Conservation (phyloP, 1,140 invertebrate genomes). For the Leucophenga varia region DNA sequence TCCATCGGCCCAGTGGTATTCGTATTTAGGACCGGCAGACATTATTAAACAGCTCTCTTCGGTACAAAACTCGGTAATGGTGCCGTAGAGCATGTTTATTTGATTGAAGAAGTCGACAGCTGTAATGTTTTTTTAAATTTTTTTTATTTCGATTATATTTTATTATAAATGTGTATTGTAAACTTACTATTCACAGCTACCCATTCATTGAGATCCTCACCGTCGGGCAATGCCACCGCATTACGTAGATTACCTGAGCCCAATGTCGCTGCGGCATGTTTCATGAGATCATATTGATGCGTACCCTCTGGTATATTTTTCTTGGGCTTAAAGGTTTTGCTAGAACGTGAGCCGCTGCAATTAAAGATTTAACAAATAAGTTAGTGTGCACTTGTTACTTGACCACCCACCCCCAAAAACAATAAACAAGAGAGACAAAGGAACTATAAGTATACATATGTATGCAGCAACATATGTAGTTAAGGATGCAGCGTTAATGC, state of each 20-base stretch:
- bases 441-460: no score
- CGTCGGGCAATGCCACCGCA: constrained; percentile 96
- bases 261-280: constrained; percentile 96
- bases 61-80: constrained; percentile 98
- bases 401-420: constrained; percentile 3
- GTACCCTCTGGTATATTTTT: constrained; percentile 99
- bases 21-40: constrained; percentile 97
- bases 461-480: no score
- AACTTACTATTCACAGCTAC: constrained; percentile 98
- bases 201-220: constrained; percentile 99
- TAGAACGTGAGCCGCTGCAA: constrained; percentile 67
- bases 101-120: constrained; percentile 99
- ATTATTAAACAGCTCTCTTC: constrained; percentile 98
- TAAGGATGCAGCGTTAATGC: no score
- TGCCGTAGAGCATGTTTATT: constrained; percentile 99
- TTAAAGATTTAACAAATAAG: no score
- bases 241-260: constrained; percentile 95
- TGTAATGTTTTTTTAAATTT: no score
- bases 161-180: no score
- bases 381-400: no score
- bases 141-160: no score
- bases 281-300: constrained; percentile 99
- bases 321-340: constrained; percentile 98
- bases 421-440: neutral
- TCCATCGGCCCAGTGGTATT: constrained; percentile 99